A percentile compares a stretch with the other conserved stretches of the same genome.
phyloP scores from a whole-genome alignment of 2,888 invertebrate species.

The Microchrysa polita region DNA sequence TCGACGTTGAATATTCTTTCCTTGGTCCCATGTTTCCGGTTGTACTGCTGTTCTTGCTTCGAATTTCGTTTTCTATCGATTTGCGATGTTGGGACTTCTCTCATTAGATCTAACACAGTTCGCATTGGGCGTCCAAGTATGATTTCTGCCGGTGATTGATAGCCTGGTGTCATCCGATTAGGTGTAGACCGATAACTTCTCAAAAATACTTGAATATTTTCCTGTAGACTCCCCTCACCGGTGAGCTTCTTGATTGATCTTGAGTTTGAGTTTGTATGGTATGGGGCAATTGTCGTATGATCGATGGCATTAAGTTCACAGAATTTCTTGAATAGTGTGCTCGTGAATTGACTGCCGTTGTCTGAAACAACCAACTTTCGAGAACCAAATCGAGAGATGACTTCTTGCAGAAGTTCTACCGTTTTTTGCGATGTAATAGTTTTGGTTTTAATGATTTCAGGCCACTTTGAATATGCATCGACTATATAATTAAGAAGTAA shows the following conservation, averaged over 20 bases:
- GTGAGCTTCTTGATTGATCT: not conserved
- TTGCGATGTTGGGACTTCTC: too few relatives aligned
- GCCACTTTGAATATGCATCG: conserved; percentile 62
- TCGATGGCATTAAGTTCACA: conserved; percentile 36
- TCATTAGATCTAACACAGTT: too few relatives aligned
- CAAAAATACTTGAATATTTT: too few relatives aligned
- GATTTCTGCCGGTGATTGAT: too few relatives aligned
- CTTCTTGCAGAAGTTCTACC: conserved; percentile 47
- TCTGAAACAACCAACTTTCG: conserved; percentile 46
- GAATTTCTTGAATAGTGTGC: conserved; percentile 44
- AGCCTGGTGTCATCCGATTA: too few relatives aligned
- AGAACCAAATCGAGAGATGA: conserved; percentile 51
- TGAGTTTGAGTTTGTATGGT: conserved; percentile 51
- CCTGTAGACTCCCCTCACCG: too few relatives aligned
- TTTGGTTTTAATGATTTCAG: conserved; percentile 56
- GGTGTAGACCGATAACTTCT: too few relatives aligned
- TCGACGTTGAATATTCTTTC: too few relatives aligned
- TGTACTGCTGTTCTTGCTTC: too few relatives aligned
- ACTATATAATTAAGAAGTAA: conserved; percentile 13
- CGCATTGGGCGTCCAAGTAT: too few relatives aligned
- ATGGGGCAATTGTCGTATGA: conserved; percentile 41
- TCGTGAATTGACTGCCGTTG: conserved; percentile 47
- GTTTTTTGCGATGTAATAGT: conserved; percentile 48
- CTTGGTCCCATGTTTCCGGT: too few relatives aligned
- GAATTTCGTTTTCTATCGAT: too few relatives aligned